Conservation (phyloP, 30 jellyfish, hydroid and myxozoan genomes). For the Chironex yamaguchii region DNA sequence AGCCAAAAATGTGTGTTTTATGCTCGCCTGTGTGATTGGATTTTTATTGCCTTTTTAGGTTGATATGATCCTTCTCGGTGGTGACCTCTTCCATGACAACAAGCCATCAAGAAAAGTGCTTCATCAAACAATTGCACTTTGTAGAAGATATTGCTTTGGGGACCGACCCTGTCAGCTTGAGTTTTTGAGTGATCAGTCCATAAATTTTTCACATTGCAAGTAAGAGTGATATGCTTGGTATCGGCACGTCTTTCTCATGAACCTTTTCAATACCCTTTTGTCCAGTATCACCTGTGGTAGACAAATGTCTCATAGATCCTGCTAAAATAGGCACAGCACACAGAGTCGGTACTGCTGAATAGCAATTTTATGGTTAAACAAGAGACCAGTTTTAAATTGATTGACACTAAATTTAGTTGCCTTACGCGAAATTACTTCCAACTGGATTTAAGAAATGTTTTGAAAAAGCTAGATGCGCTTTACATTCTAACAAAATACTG, state of each 20-base stretch:
- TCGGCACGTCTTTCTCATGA: neutral
- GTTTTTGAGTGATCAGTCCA: constrained; percentile 88
- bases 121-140: constrained; percentile 81
- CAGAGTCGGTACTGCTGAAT: neutral
- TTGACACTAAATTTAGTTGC: no score
- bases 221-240: no score
- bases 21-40: neutral
- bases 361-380: no score
- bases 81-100: constrained; percentile 99
- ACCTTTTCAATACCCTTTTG: neutral
- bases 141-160: constrained; percentile 95
- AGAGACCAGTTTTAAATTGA: no score
- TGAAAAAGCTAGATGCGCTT: no score
- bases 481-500: no score
- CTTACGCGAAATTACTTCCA: no score
- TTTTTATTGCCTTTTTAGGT: constrained; percentile 68
- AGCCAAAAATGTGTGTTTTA: no score
- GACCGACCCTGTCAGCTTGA: constrained; percentile 87
- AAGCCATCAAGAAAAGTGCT: constrained; percentile 92
- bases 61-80: constrained; percentile 96
- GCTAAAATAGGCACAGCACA: neutral
- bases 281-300: neutral
- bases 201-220: constrained; percentile 96
- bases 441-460: no score
- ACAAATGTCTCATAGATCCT: no score